Evolutionary conservation across 2,888 invertebrate species (phyloP), one percentile per base, ranked within the genome.

Genomic region (Lepidochrysops patricia): DNA sequence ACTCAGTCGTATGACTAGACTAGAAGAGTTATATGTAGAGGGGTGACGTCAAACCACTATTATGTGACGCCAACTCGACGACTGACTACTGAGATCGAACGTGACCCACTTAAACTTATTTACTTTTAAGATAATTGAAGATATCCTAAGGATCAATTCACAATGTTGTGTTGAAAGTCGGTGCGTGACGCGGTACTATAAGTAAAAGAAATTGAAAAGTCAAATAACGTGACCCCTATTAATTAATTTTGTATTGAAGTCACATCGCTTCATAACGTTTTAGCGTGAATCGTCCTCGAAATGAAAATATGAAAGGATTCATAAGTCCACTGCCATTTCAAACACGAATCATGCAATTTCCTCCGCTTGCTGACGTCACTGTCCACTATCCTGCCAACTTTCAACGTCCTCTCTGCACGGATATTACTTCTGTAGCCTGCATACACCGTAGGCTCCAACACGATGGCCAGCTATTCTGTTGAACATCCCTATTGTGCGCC

Each of bases 401-500:
- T n/a, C n/a, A n/a, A n/a, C n/a, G 35, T 57, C 25, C 23, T 25
- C 26, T 52, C 26, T 52, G 15, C 52, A 52, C 26, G 29, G 43
- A 43, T 43, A 27, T 52, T 27, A 52, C 7, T 27, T 56, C 32
- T 34, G 26, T 12, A 9, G 2, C 35, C 15, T 12, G 48, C 52
- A 27, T 29, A 37, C 37, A 34, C 25, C 26, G 43, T 19, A 58
- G 48, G 35, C 34, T 80, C 76, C 77, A 82, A 77, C 76, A 73
- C 71, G 67, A 68, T 71, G 70, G 67, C 67, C 75, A 74, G 75
- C 75, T 76, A 74, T 80, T 77, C 75, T 76, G 69, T 73, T 73
- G 80, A 78, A 83, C 80, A 82, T 80, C 78, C 67, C 83, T 67
- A 85, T 87, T 87, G 87, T 88, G 70, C 65, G 64, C 72, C 61